These are phyloP conservation scores for Cheumatopsyche charites DNA, from an alignment of 1,140 invertebrate genomes.

Conservation along the genomic window DNA sequence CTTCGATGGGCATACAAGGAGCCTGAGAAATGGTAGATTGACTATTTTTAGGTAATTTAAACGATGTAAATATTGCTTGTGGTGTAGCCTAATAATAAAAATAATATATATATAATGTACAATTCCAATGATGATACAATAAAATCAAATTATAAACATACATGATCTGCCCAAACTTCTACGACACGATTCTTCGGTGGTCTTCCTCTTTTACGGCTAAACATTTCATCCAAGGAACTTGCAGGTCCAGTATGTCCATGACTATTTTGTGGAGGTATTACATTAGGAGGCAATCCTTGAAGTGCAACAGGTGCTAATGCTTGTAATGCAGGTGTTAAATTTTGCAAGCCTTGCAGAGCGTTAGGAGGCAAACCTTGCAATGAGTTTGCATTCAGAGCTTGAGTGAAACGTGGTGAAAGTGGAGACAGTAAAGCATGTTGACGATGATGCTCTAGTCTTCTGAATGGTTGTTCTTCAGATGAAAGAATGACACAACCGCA, in stretches of 20 bases:
- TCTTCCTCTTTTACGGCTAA: slow-evolving; percentile 86
- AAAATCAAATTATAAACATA: slow-evolving; percentile 57
- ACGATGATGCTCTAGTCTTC: slow-evolving; percentile 87
- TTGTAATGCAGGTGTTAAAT: slow-evolving; percentile 61
- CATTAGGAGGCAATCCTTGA: slow-evolving; percentile 36
- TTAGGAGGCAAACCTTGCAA: slow-evolving; percentile 34
- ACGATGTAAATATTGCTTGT: slow-evolving; percentile 91
- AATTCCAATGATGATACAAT: slow-evolving; percentile 1
- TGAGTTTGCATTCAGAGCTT: slow-evolving; percentile 38
- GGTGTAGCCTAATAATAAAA: slow-evolving; percentile 66
- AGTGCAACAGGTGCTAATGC: slow-evolving; percentile 42
- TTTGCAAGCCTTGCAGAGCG: slow-evolving; percentile 51
- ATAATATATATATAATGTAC: slow-evolving; percentile 12
- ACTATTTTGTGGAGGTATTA: slow-evolving; percentile 53
- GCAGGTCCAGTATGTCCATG: slow-evolving; percentile 69
- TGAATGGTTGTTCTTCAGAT: slow-evolving; percentile 80
- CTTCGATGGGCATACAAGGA: slow-evolving; percentile 61
- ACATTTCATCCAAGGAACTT: slow-evolving; percentile 84
- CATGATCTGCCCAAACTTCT: slow-evolving; percentile 84
- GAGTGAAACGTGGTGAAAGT: slow-evolving; percentile 59
- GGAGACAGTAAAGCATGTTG: slow-evolving; percentile 73
- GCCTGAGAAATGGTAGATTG: slow-evolving; percentile 58
- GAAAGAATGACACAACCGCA: slow-evolving; percentile 84
- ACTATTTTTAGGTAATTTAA: slow-evolving; percentile 83
- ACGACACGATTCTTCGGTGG: slow-evolving; percentile 92